Percentiles rank a stretch among this genome's conserved stretches.
phyloP scores from a whole-genome alignment of 2,888 invertebrate species.

The Gastracanthus pulcherrimus region DNA sequence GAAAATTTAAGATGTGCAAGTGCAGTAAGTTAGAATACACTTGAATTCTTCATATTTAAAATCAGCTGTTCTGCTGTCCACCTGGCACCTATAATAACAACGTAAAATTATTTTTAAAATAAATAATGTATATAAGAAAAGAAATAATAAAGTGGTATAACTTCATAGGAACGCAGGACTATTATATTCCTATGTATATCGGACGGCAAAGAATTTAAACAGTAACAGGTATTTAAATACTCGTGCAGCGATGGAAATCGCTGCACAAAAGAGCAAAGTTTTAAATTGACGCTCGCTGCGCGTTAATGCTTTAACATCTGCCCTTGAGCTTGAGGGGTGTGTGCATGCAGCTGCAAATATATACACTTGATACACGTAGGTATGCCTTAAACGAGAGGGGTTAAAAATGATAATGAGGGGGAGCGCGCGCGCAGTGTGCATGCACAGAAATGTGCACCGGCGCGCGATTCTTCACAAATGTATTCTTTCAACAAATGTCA shows the following conservation, averaged over 20 bases:
- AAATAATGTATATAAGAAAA: no score
- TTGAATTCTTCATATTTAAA: no score
- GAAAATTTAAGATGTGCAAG: no score
- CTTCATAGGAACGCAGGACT: no score
- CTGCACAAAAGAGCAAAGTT: conserved; percentile 42
- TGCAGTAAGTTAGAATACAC: no score
- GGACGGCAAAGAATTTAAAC: background rate
- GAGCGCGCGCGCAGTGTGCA: background rate
- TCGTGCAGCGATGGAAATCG: background rate
- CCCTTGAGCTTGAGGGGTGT: conserved; percentile 48
- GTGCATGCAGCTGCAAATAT: conserved; percentile 47
- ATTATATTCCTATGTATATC: no score
- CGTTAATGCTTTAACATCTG: background rate
- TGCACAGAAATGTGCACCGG: background rate
- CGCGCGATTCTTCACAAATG: no score
- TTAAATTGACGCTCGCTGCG: conserved; percentile 32
- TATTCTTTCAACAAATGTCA: no score
- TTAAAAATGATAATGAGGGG: conserved; percentile 37
- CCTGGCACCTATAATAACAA: no score
- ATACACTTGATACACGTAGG: conserved; percentile 40
- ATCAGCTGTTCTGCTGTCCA: no score
- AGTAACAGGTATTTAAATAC: conserved; percentile 32
- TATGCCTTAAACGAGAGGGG: conserved; percentile 19
- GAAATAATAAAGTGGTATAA: no score
- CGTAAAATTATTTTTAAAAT: no score